These are phyloP conservation scores for Cynopterus sphinx DNA, from an alignment of 2,797 vertebrate species.

Conservation along the genomic window DNA sequence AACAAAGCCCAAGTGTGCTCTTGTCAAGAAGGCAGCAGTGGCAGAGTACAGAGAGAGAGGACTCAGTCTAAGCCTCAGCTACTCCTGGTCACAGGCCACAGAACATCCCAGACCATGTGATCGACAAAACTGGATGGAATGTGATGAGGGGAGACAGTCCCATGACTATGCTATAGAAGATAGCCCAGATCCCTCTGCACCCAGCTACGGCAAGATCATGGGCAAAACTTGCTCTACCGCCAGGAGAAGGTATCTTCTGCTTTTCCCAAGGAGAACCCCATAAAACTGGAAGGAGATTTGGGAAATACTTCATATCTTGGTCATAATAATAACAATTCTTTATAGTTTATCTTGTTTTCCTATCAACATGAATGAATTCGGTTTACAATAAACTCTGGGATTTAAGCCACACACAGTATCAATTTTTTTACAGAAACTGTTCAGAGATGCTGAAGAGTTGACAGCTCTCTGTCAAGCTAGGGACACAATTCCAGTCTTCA, in stretches of 20 bases:
- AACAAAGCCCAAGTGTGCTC: background rate
- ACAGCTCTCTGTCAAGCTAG: background rate
- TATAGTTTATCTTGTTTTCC: background rate
- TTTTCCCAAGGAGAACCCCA: background rate
- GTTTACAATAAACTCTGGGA: background rate
- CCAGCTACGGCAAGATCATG: background rate
- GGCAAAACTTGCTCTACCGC: background rate
- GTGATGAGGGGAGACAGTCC: background rate
- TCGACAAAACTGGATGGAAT: accelerated
- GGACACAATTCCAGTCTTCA: background rate
- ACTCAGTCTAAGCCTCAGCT: background rate
- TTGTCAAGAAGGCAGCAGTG: background rate
- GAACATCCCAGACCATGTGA: accelerated
- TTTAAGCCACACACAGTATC: background rate
- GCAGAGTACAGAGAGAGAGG: background rate
- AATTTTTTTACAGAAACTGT: background rate
- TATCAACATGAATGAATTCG: background rate
- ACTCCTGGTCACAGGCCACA: background rate
- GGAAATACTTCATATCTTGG: background rate
- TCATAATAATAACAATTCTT: background rate
- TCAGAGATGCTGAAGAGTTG: background rate
- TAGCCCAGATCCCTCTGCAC: background rate
- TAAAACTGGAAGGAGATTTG: background rate
- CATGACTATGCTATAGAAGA: accelerated
- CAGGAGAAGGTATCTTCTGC: background rate